phyloP scores from a whole-genome alignment of 2,113 vertebrate genomes.

The Mormyrus iriodes region DNA sequence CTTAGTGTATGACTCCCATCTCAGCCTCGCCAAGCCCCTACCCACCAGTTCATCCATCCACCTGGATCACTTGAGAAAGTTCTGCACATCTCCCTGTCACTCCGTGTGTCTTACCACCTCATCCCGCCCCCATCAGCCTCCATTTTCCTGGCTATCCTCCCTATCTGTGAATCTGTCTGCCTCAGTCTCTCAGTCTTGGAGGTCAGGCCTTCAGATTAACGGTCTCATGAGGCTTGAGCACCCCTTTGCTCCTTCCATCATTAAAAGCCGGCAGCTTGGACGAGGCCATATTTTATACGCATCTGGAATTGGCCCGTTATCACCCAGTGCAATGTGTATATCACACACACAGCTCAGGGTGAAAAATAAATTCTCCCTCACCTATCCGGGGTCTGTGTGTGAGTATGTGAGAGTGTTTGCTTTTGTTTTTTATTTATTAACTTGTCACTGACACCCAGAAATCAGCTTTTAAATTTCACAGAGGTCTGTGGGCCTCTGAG shows the following conservation, averaged over 20 bases:
- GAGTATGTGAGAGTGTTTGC: background rate
- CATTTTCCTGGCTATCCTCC: background rate
- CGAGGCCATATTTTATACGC: slow-evolving; percentile 43
- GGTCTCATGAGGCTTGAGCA: slow-evolving; percentile 46
- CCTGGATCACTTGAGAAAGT: background rate
- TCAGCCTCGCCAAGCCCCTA: background rate
- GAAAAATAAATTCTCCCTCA: slow-evolving; percentile 40
- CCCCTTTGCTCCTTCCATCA: slow-evolving; percentile 51
- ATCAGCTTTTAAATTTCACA: slow-evolving; percentile 3
- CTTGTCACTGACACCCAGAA: background rate
- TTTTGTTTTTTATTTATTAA: slow-evolving; percentile 14
- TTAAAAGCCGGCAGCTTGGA: slow-evolving; percentile 46
- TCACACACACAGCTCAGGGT: slow-evolving; percentile 35
- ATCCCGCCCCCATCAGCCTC: background rate
- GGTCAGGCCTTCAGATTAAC: slow-evolving; percentile 53
- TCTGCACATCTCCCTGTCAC: background rate
- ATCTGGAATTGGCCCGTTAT: slow-evolving; percentile 50
- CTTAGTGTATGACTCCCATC: background rate
- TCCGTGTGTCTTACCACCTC: background rate
- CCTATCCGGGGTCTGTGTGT: background rate
- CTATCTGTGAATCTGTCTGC: background rate
- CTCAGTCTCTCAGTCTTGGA: slow-evolving; percentile 5
- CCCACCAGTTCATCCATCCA: slow-evolving; percentile 29
- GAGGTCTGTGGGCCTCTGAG: background rate
- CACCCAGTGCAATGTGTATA: slow-evolving; percentile 46